These are phyloP conservation scores for Syngnathus floridae DNA, from an alignment of 2,113 vertebrate species.

Conservation along the genomic window DNA sequence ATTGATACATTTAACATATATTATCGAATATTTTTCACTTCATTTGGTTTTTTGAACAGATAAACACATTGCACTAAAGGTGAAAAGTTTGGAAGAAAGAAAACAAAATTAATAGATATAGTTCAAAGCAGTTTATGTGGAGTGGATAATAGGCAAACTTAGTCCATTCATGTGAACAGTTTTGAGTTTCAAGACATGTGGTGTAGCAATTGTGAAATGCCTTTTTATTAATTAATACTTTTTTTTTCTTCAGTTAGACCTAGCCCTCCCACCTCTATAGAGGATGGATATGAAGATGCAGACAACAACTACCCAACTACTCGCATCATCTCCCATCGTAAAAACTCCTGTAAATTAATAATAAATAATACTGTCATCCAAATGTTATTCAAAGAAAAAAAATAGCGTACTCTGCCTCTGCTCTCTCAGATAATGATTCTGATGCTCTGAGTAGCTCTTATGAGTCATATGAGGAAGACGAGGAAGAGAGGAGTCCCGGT, in stretches of 20 bases:
- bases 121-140: neutral
- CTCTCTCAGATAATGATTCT: slow-evolving; percentile 85
- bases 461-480: slow-evolving; percentile 95
- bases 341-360: slow-evolving; percentile 82
- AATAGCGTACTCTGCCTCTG: neutral
- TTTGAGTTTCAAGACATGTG: no score
- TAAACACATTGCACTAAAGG: no score
- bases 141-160: neutral
- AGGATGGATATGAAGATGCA: slow-evolving; percentile 91
- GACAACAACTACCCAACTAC: slow-evolving; percentile 85
- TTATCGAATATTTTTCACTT: no score
- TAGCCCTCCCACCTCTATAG: slow-evolving; percentile 85
- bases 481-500: slow-evolving; percentile 81
- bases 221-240: neutral
- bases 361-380: neutral
- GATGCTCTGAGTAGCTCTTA: slow-evolving; percentile 96
- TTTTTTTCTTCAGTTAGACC: slow-evolving; percentile 74
- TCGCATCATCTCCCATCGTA: slow-evolving; percentile 80
- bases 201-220: no score
- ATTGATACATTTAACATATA: neutral
- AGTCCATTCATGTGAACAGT: neutral
- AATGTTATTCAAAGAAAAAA: neutral
- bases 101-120: no score
- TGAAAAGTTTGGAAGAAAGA: no score
- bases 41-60: no score